Evolutionary conservation across 2,113 vertebrate genomes (phyloP).

Genomic region (Raja brachyura): DNA sequence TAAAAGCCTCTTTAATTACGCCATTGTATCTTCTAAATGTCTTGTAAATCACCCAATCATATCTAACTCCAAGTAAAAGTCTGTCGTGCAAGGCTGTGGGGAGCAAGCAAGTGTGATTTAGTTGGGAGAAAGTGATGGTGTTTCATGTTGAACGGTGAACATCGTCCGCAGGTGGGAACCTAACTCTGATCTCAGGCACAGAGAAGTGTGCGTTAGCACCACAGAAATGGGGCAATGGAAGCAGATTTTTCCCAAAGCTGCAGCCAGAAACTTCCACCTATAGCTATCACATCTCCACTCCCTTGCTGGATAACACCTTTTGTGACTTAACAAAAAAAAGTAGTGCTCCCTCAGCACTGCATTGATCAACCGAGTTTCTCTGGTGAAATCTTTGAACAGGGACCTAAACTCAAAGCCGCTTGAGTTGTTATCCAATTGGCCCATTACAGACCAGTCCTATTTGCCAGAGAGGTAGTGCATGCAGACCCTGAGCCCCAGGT

Average conservation of each 20-base stretch:
- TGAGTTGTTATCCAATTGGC: too few species aligned
- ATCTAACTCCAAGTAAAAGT: too few species aligned
- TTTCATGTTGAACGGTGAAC: neutral
- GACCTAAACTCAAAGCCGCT: too few species aligned
- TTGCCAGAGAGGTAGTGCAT: neutral
- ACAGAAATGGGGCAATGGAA: neutral
- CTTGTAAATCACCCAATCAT: too few species aligned
- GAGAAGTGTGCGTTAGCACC: neutral
- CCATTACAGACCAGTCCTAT: neutral
- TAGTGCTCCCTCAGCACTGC: too few species aligned
- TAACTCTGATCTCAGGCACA: neutral
- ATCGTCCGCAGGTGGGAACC: neutral
- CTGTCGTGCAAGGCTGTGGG: neutral
- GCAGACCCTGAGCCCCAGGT: neutral
- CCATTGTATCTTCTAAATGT: too few species aligned
- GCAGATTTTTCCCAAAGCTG: neutral
- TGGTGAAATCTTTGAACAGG: too few species aligned
- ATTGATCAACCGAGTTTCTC: too few species aligned
- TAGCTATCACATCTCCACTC: neutral
- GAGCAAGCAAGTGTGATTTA: neutral
- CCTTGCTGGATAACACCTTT: neutral
- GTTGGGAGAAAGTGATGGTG: neutral
- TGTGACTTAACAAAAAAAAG: too few species aligned
- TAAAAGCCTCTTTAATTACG: too few species aligned
- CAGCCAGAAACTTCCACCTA: neutral